A percentile compares a stretch with the other conserved stretches of the same genome.
Evolutionary conservation across 1,140 invertebrate species (phyloP).

Genomic region (Tetragnatha versicolor): DNA sequence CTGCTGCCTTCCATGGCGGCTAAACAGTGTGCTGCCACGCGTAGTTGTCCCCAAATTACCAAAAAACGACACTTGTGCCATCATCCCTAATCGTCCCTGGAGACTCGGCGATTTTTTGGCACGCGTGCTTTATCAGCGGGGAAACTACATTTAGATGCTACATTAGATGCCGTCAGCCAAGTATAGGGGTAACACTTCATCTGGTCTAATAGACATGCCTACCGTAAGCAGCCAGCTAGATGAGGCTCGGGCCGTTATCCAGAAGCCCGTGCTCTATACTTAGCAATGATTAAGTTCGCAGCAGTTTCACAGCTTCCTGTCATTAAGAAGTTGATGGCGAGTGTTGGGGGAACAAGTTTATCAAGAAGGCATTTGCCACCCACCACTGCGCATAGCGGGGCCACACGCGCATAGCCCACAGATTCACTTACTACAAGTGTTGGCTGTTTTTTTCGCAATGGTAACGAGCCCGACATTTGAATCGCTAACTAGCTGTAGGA

Average conservation of each 20-base stretch:
- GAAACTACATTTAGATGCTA: slow-evolving; percentile 4
- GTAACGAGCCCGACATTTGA: too few relatives aligned
- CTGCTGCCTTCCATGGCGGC: too few relatives aligned
- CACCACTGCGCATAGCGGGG: neutral
- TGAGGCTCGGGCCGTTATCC: slow-evolving; percentile 22
- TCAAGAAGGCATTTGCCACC: slow-evolving; percentile 35
- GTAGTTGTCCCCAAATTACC: neutral
- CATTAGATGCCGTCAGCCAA: neutral
- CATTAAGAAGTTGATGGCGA: slow-evolving; percentile 18
- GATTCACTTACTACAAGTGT: slow-evolving; percentile 38
- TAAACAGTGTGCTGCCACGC: neutral
- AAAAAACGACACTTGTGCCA: neutral
- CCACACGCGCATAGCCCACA: slow-evolving; percentile 30
- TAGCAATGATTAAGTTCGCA: slow-evolving; percentile 47
- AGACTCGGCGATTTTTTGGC: slow-evolving; percentile 1
- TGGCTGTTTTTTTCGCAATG: too few relatives aligned
- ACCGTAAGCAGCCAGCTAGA: slow-evolving; percentile 20
- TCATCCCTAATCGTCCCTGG: neutral
- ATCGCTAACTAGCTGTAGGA: too few relatives aligned
- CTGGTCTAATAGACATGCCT: slow-evolving; percentile 27
- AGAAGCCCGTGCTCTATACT: slow-evolving; percentile 14
- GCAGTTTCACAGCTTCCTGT: slow-evolving; percentile 33
- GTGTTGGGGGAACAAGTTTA: neutral
- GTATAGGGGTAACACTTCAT: slow-evolving; percentile 16
- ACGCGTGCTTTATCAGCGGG: slow-evolving; percentile 18